phyloP scores from a whole-genome alignment of 2,113 vertebrate genomes.

The Microtus oregoni region DNA sequence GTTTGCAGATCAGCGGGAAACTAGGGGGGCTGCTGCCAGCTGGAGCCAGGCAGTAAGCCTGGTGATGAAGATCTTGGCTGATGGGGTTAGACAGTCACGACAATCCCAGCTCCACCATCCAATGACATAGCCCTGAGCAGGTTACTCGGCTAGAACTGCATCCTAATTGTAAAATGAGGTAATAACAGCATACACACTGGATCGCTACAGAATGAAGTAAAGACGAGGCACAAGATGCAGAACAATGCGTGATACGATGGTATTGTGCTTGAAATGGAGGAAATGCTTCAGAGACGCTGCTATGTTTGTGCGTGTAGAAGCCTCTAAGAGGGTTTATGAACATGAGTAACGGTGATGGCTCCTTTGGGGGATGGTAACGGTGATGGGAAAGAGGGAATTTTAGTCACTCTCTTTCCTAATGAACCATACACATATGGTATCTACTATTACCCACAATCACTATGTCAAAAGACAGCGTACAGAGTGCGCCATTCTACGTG shows the following conservation, averaged over 20 bases:
- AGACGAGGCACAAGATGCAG: not conserved
- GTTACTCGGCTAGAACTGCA: not conserved
- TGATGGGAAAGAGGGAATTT: not conserved
- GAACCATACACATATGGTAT: not conserved
- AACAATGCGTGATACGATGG: not conserved
- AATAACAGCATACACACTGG: not conserved
- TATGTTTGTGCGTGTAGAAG: not conserved
- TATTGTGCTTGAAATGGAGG: not conserved
- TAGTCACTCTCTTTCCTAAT: too few species aligned
- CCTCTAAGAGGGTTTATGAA: not conserved
- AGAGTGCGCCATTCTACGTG: not conserved
- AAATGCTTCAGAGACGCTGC: not conserved
- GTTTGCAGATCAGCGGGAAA: not conserved
- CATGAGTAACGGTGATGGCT: not conserved
- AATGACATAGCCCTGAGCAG: not conserved
- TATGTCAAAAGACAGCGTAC: slow-evolving; percentile 6
- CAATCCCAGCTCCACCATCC: not conserved
- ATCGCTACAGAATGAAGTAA: not conserved
- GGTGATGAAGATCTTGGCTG: not conserved
- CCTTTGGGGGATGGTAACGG: not conserved
- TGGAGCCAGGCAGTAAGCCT: not conserved
- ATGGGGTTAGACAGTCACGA: not conserved
- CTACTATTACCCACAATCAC: not conserved
- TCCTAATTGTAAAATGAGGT: not conserved
- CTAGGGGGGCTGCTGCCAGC: not conserved